A percentile compares a stretch with the other conserved stretches of the same genome.
phyloP scores from a whole-genome alignment of 2,888 invertebrate genomes.

The Noctua fimbriata region DNA sequence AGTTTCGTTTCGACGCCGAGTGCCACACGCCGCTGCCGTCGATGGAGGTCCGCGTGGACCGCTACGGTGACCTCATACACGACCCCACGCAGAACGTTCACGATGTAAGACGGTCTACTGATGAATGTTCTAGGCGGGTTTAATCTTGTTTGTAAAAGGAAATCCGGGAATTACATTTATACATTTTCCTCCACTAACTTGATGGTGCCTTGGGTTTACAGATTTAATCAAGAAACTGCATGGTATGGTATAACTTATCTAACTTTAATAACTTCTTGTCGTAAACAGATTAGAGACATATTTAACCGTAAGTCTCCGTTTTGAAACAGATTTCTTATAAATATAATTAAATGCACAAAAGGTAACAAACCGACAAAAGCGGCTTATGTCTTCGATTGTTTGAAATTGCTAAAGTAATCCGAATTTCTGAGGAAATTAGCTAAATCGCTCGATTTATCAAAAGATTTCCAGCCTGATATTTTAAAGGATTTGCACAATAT shows the following conservation, averaged over 20 bases:
- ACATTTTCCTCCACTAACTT: conserved; percentile 66
- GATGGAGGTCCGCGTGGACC: conserved; percentile 93
- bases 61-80: conserved; percentile 87
- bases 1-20: conserved; percentile 97
- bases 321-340: conserved; percentile 50
- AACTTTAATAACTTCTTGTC: conserved; percentile 26
- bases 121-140: conserved; percentile 50
- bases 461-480: conserved; percentile 65
- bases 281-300: conserved; percentile 17
- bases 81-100: conserved; percentile 88
- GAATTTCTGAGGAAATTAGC: conserved; percentile 63
- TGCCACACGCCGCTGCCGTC: conserved; percentile 94
- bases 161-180: conserved; percentile 43
- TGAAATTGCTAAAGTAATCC: conserved; percentile 70
- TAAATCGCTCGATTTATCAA: conserved; percentile 67
- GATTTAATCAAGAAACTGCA: conserved; percentile 50
- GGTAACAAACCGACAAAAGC: conserved; percentile 69
- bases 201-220: conserved; percentile 68
- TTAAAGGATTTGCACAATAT: conserved; percentile 66
- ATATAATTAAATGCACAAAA: conserved; percentile 70
- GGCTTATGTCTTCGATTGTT: conserved; percentile 73
- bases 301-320: conserved; percentile 30
- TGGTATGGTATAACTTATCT: conserved; percentile 41
- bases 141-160: conserved; percentile 56
- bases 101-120: conserved; percentile 88